These are phyloP conservation scores for Chaetops frenatus DNA, from an alignment of 2,113 vertebrate species.

Conservation along the genomic window DNA sequence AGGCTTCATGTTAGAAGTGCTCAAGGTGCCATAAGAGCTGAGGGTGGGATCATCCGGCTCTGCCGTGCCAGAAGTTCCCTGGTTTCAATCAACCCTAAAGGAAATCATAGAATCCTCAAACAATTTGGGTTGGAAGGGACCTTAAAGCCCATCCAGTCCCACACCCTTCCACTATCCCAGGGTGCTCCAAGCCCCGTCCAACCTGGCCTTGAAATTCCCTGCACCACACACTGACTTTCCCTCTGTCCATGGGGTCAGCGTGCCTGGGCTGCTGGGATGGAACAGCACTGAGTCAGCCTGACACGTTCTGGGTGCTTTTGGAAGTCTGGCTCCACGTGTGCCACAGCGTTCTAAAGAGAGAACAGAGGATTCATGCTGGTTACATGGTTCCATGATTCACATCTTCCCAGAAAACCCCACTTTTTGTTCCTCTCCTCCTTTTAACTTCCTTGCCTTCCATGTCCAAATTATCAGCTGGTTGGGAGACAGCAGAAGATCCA, in stretches of 20 bases:
- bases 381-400: not conserved
- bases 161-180: not conserved
- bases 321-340: not conserved
- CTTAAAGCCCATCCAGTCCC: not conserved
- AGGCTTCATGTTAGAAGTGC: not conserved
- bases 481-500: not conserved
- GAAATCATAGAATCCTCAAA: not conserved
- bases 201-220: not conserved
- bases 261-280: not conserved
- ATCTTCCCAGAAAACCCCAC: not conserved
- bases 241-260: not conserved
- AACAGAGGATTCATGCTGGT: not conserved
- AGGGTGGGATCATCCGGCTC: not conserved
- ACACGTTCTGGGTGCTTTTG: not conserved
- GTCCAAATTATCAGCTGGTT: not conserved
- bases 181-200: not conserved
- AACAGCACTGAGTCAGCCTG: not conserved
- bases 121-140: not conserved
- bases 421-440: not conserved
- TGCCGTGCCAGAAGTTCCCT: not conserved
- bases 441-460: not conserved
- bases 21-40: accelerated
- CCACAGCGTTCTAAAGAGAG: not conserved
- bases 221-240: not conserved
- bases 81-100: not conserved